Conservation (phyloP, 92 coral and sea anemone species). For the Scolanthus callimorphus region DNA sequence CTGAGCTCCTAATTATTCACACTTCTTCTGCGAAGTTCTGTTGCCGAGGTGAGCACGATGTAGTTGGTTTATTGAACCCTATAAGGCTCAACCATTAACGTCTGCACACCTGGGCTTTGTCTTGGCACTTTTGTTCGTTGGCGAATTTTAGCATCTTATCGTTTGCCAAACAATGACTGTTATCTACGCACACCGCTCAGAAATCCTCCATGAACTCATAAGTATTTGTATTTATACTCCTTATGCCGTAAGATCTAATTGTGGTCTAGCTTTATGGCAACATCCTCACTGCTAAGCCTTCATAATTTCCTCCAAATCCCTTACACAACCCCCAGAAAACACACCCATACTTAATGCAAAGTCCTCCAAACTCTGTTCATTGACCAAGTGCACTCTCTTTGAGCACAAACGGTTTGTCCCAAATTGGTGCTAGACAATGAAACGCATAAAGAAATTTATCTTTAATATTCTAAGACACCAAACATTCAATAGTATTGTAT, state of each 20-base stretch:
- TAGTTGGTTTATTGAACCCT: too few species aligned
- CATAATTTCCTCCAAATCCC: background rate
- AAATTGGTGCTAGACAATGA: conserved; percentile 34
- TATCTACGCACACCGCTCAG: conserved; percentile 66
- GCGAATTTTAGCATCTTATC: conserved; percentile 61
- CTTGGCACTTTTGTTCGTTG: conserved; percentile 73
- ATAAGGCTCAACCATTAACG: conserved; percentile 83
- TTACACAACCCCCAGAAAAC: background rate
- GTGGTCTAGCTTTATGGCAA: background rate
- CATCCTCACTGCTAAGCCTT: background rate
- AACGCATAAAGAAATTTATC: conserved; percentile 28
- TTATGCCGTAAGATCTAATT: background rate
- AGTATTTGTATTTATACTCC: conserved; percentile 5
- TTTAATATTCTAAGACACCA: conserved; percentile 22
- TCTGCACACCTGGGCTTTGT: conserved; percentile 91
- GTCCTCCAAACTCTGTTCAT: background rate
- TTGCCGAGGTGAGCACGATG: conserved; percentile 90
- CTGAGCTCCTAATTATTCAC: too few species aligned
- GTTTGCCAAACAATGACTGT: conserved; percentile 69
- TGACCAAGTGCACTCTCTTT: conserved; percentile 7
- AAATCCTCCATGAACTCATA: conserved; percentile 51
- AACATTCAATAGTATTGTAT: conserved; percentile 2
- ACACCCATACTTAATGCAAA: background rate
- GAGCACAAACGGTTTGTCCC: conserved; percentile 31
- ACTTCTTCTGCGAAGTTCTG: too few species aligned